These are phyloP conservation scores for Pollenia angustigena DNA, from an alignment of 2,888 invertebrate species.

Conservation along the genomic window DNA sequence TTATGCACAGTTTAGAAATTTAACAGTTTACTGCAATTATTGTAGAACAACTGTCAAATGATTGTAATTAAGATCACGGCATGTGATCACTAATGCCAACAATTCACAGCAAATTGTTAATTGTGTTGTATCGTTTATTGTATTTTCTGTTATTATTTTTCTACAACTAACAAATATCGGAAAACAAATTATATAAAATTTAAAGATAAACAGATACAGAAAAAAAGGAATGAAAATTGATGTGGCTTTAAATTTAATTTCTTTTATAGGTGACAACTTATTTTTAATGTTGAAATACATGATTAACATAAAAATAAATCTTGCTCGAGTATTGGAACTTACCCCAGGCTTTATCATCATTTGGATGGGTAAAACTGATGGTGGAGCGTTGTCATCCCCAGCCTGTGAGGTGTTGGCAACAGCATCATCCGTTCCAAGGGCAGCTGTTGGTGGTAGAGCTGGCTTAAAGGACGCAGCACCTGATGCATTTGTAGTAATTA, in stretches of 20 bases:
- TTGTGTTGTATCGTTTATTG: not conserved
- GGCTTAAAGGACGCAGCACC: conserved; percentile 27
- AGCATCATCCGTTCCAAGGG: conserved; percentile 52
- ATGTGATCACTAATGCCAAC: not conserved
- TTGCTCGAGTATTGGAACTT: conserved; percentile 76
- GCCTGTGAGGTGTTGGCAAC: conserved; percentile 62
- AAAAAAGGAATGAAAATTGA: conserved; percentile 57
- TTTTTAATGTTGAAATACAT: conserved; percentile 34
- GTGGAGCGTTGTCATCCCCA: conserved; percentile 73
- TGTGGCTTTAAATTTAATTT: conserved; percentile 29
- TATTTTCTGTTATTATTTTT: conserved; percentile 49
- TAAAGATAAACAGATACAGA: conserved; percentile 67
- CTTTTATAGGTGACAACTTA: conserved; percentile 21
- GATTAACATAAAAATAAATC: conserved; percentile 40
- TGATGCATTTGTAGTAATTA: conserved; percentile 52
- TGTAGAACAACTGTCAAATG: not conserved
- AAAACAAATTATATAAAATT: conserved; percentile 66
- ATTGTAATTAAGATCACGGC: not conserved
- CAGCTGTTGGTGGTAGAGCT: conserved; percentile 49
- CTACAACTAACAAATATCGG: conserved; percentile 67
- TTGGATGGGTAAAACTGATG: conserved; percentile 80
- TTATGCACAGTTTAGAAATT: conserved; percentile 40
- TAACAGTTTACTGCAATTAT: conserved; percentile 13
- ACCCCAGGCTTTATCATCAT: conserved; percentile 85
- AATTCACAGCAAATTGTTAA: conserved; percentile 10